Base-by-base conservation (phyloP, 2,113 vertebrate genomes). In the Lasiurus cinereus region DNA sequence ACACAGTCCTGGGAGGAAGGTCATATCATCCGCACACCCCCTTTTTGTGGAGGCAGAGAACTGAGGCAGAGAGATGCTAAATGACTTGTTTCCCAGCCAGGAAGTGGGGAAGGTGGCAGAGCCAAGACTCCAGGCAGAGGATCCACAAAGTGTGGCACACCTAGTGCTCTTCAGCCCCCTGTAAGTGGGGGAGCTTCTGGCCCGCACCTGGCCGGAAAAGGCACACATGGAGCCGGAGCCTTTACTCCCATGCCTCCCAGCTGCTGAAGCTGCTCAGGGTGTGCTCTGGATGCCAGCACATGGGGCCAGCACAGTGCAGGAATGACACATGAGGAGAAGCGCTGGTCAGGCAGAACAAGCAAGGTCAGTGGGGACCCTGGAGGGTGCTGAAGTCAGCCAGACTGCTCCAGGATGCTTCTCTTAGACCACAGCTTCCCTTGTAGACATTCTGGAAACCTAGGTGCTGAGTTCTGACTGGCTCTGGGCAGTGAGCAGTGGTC, bases 131-230 rank as follows among this genome's bases (percentile, higher is more conserved):
- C 46, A 39, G 67, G 56, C 50, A 33, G 36, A 46, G 29, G 12
- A 36, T 54, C 16, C 21, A 12, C 46, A 33, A 2, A 0, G 12
- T n/a, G 24, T 31, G 1, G 6, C 2, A 4, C 11, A 5, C 21
- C 7, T 0, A 19, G 29, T 52, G 19, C 73, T 22, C n/a, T 31
- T 8, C 36, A 3, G 27, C 19, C 43, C 54, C 46, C 21, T 12
- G 56, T 15, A 7, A 54, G 24, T 0, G 0, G 13, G 31, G 82
- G 31, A 4, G 14, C 29, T 46, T 24, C 18, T 14, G 10, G 46
- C 0, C 19, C 15, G n/a, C 27, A 6, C 50, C 48, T 31, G 64
- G 15, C 8, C 0, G 1, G 33, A 21, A 39, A 48, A 66, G 10
- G 21, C 70, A 16, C 22, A 1, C 2, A 0, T 31, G 21, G 6